Conservation (phyloP, 2,113 vertebrate species). For the Neolamprologus brichardi region DNA sequence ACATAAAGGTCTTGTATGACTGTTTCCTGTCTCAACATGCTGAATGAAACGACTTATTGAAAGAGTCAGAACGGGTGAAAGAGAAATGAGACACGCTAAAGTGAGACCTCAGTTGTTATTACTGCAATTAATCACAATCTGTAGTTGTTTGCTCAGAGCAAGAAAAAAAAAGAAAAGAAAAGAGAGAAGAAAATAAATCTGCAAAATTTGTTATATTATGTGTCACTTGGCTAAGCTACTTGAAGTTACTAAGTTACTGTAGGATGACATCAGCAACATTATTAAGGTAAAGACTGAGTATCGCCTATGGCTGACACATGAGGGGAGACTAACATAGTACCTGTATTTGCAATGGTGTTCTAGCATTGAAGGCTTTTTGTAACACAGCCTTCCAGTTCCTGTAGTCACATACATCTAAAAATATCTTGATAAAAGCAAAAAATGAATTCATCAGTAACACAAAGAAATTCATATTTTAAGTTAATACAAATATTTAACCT, state of each 20-base stretch:
- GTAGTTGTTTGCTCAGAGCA: constrained; percentile 40
- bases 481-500: not conserved
- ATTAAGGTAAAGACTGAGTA: not conserved
- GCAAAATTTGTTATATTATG: not conserved
- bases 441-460: not conserved
- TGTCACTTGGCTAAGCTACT: constrained; percentile 12
- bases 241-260: not conserved
- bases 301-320: constrained; percentile 31
- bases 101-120: constrained; percentile 37
- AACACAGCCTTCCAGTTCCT: not conserved
- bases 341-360: not conserved
- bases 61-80: not conserved
- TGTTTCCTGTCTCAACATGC: constrained; percentile 50
- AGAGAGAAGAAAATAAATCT: not conserved
- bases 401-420: not conserved
- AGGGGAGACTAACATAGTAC: not conserved
- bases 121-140: constrained; percentile 46
- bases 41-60: constrained; percentile 19
- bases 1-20: constrained; percentile 51
- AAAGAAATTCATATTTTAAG: not conserved
- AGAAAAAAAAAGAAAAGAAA: not conserved
- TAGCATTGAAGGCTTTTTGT: not conserved
- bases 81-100: constrained; percentile 27
- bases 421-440: not conserved
- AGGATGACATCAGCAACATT: not conserved